These are phyloP conservation scores for Drosophila maculinotata DNA, from an alignment of 2,888 invertebrate species.

Conservation along the genomic window DNA sequence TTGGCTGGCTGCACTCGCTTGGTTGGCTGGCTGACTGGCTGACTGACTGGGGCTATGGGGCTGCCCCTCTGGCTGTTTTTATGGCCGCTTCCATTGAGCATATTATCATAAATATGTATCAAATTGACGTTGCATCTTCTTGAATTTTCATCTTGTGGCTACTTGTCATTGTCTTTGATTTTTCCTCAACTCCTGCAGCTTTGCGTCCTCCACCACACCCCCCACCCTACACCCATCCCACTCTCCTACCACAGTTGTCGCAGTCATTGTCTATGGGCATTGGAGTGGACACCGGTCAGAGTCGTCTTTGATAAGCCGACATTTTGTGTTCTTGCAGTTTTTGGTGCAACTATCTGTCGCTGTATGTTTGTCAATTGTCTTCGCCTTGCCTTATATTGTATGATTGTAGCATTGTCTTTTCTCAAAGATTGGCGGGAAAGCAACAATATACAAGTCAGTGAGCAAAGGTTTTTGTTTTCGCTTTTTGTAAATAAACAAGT, in stretches of 20 bases:
- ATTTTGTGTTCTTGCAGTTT: constrained; percentile 57
- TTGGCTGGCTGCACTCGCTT: constrained; percentile 26
- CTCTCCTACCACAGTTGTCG: neutral
- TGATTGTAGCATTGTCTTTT: constrained; percentile 59
- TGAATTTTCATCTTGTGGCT: constrained; percentile 79
- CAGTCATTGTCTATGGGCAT: constrained; percentile 66
- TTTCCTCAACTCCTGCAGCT: constrained; percentile 64
- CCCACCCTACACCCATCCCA: constrained; percentile 1
- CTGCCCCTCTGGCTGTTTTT: constrained; percentile 52
- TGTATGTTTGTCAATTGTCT: constrained; percentile 58
- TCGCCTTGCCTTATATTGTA: constrained; percentile 39
- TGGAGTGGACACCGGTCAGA: constrained; percentile 63
- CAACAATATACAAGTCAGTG: constrained; percentile 26
- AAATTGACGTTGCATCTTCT: constrained; percentile 81
- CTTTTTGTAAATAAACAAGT: constrained; percentile 26
- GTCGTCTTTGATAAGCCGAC: constrained; percentile 73
- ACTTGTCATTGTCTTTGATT: constrained; percentile 80
- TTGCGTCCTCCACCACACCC: neutral
- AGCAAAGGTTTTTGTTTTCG: neutral
- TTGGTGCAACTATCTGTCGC: constrained; percentile 58
- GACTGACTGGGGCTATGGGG: constrained; percentile 12
- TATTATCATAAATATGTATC: constrained; percentile 80
- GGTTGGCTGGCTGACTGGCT: constrained; percentile 1
- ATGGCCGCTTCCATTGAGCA: constrained; percentile 60
- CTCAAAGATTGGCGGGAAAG: constrained; percentile 27